phyloP scores from a whole-genome alignment of 2,113 vertebrate genomes.

The Ochotona curzoniae region DNA sequence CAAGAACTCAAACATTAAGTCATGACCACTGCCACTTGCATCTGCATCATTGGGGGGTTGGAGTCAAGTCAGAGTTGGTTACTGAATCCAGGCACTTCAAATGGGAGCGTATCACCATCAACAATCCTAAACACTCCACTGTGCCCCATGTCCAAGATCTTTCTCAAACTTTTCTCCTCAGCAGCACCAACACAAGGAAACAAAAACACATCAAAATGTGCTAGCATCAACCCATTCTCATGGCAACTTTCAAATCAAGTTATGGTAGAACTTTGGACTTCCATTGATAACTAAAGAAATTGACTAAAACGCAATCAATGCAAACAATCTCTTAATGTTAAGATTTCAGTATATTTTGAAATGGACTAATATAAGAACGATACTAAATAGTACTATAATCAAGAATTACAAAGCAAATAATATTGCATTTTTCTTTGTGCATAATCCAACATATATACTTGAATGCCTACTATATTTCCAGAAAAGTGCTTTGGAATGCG shows the following conservation, averaged over 20 bases:
- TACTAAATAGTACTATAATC: background rate
- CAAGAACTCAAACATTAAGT: too few relatives aligned
- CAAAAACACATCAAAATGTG: background rate
- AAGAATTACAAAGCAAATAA: background rate
- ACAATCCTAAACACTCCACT: too few relatives aligned
- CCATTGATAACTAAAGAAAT: background rate
- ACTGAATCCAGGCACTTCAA: too few relatives aligned
- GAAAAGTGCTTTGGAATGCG: background rate
- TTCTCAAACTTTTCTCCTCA: background rate
- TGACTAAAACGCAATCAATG: background rate
- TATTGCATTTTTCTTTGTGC: background rate
- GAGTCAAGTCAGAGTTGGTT: too few relatives aligned
- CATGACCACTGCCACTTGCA: too few relatives aligned
- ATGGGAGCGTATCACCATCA: too few relatives aligned
- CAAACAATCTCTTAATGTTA: background rate
- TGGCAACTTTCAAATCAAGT: background rate
- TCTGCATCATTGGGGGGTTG: too few relatives aligned
- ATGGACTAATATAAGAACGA: background rate
- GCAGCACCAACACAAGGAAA: background rate
- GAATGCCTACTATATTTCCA: background rate
- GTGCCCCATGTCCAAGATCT: background rate
- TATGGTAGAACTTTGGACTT: background rate
- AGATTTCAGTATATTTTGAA: constrained; percentile 31
- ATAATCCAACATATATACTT: background rate
- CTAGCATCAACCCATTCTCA: background rate